Base-by-base conservation (phyloP, 2,113 vertebrate species). In the Scartelaos histophorus region DNA sequence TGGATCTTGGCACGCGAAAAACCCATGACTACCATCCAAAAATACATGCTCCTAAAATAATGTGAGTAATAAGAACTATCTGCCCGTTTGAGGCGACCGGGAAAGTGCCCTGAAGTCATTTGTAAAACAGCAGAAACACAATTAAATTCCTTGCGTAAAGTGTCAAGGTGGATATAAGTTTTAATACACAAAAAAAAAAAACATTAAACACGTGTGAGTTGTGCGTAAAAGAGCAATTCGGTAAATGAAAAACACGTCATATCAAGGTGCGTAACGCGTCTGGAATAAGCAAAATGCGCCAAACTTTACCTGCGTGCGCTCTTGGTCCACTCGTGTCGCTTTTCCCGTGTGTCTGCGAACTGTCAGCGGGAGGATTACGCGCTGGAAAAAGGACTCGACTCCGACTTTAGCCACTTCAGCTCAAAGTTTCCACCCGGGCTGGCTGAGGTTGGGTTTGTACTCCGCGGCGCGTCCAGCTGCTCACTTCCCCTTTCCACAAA, bases 1-100 rank as follows among this genome's bases (percentile, higher is more conserved):
- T 78, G 79, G 43, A 70, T 58, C 43, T 54, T 46, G 54, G 25
- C 80, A 77, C 77, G 62, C 75, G 74, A 75, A 67, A 65, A 13
- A 65, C 35, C 34, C 70, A 66, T 46, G 77, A 65, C 35, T 56
- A 13, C 21, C 43, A 58, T 17, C 34, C 83, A 76, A 68, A 73
- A 78, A 57, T 61, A 76, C 71, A 45, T 9, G 57, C 10, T 22
- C 60, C 62, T 54, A 16, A 80, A 78, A 74, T 73, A 70, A 35
- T 25, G 10, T 9, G 7, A 46, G 12, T 19, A 54, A 69, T 21
- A 49, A 47, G 0, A 54, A 49, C 25, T 2, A 29, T 29, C 29
- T 29, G 29, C n/a, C n/a, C n/a, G n/a, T n/a, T n/a, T n/a, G n/a
- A n/a, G n/a, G n/a, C 29, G 4, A 29, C 29, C 29, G 4, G 2